Percentiles rank a stretch among this genome's conserved stretches.
phyloP scores from a whole-genome alignment of 2,113 vertebrate species.

The Chauna torquata region DNA sequence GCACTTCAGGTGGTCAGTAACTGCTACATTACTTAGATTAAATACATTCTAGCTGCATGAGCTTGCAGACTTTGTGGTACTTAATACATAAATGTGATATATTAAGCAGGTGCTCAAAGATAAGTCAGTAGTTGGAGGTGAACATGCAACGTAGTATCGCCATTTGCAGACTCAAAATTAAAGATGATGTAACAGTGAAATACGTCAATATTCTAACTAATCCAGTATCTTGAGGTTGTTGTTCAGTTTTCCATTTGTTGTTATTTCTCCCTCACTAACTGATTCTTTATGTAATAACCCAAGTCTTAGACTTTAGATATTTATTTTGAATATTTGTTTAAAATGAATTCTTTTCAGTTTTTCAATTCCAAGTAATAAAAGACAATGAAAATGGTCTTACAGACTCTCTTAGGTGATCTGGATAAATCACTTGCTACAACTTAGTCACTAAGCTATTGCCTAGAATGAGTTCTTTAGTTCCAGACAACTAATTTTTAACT shows the following conservation, averaged over 20 bases:
- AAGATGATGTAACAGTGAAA: neutral
- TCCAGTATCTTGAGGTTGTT: accelerated
- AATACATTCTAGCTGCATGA: slow-evolving; percentile 32
- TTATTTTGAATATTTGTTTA: slow-evolving; percentile 27
- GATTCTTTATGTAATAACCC: neutral
- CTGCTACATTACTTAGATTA: slow-evolving; percentile 53
- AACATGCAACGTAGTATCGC: neutral
- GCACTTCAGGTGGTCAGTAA: slow-evolving; percentile 59
- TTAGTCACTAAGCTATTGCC: slow-evolving; percentile 66
- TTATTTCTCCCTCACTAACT: neutral
- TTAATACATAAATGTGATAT: neutral
- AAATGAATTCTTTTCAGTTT: slow-evolving; percentile 5
- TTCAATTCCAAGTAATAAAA: slow-evolving; percentile 30
- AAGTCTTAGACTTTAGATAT: neutral
- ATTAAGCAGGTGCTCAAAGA: neutral
- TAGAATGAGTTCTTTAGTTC: slow-evolving; percentile 64
- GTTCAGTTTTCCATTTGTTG: neutral
- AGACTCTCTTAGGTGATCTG: neutral
- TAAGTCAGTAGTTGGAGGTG: slow-evolving; percentile 6
- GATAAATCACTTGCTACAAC: slow-evolving; percentile 52
- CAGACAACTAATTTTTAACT: slow-evolving; percentile 75
- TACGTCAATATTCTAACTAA: neutral
- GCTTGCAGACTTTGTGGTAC: neutral
- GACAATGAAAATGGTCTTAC: slow-evolving; percentile 1
- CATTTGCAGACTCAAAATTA: slow-evolving; percentile 15